Percentiles rank a stretch among this genome's conserved stretches.
Conservation (phyloP, 2,113 vertebrate genomes). For the Thalassarche chlororhynchos region DNA sequence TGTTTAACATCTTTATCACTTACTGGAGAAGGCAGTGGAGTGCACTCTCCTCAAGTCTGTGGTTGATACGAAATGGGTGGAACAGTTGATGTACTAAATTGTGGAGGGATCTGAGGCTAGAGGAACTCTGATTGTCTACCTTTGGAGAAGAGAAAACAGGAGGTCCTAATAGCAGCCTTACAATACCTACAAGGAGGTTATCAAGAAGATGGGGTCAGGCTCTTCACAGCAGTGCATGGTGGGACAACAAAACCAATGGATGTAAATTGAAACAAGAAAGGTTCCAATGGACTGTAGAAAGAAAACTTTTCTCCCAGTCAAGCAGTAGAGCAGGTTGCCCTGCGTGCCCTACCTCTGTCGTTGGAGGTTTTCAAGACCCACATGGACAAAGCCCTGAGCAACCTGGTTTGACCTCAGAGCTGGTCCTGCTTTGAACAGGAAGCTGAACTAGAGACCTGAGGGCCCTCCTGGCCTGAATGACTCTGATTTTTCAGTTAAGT, state of each 20-base stretch:
- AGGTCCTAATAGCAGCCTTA: not conserved
- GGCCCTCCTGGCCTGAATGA: not conserved
- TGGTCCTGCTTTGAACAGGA: not conserved
- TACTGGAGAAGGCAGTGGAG: not conserved
- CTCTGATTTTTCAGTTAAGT: not conserved
- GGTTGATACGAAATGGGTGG: not conserved
- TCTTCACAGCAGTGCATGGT: not conserved
- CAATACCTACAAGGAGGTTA: not conserved
- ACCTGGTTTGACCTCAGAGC: not conserved
- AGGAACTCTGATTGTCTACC: fast-evolving
- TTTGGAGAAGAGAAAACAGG: not conserved
- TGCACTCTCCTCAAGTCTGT: not conserved
- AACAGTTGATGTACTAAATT: not conserved
- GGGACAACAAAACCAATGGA: not conserved
- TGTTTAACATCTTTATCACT: not conserved
- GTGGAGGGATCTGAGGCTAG: not conserved
- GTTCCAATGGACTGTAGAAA: not conserved
- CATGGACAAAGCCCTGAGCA: not conserved
- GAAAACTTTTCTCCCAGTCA: not conserved
- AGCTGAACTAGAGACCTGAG: not conserved
- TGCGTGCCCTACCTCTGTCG: fast-evolving
- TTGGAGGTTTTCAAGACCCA: not conserved
- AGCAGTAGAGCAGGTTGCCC: not conserved
- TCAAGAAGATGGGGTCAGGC: not conserved
- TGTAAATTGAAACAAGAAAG: not conserved